A percentile compares a stretch with the other conserved stretches of the same genome.
These are phyloP conservation scores for Chitala chitala DNA, from an alignment of 2,113 vertebrate species.

Conservation along the genomic window DNA sequence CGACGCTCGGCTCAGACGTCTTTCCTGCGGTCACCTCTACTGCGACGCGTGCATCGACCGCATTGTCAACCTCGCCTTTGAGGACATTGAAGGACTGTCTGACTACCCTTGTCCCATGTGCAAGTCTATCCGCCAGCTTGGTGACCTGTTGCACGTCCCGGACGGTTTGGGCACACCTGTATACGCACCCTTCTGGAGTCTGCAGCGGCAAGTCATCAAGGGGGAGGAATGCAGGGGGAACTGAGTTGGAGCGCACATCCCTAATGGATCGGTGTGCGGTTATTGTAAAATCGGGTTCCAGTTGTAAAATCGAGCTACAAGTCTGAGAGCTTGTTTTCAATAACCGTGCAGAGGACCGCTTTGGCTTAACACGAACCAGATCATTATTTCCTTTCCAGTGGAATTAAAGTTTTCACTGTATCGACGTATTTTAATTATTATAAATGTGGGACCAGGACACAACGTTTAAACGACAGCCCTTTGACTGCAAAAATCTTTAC, in stretches of 20 bases:
- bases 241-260: slow-evolving; percentile 13
- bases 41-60: slow-evolving; percentile 62
- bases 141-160: slow-evolving; percentile 38
- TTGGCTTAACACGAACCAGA: neutral
- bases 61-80: slow-evolving; percentile 69
- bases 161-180: slow-evolving; percentile 12
- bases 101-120: slow-evolving; percentile 69
- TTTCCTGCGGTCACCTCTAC: slow-evolving; percentile 67
- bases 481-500: too few relatives aligned
- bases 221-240: slow-evolving; percentile 50
- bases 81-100: slow-evolving; percentile 66
- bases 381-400: too few relatives aligned
- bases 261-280: neutral
- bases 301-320: too few relatives aligned
- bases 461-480: too few relatives aligned
- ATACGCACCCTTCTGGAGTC: slow-evolving; percentile 39
- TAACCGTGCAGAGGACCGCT: neutral
- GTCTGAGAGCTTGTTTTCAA: too few relatives aligned
- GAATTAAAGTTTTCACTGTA: too few relatives aligned
- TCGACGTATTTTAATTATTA: too few relatives aligned
- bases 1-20: slow-evolving; percentile 55
- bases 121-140: slow-evolving; percentile 59
- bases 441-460: too few relatives aligned
- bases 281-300: neutral
- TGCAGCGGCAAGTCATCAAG: slow-evolving; percentile 38